A percentile compares a stretch with the other conserved stretches of the same genome.
Evolutionary conservation across 2,113 vertebrate species (phyloP).

Genomic region (Cisticola juncidis): DNA sequence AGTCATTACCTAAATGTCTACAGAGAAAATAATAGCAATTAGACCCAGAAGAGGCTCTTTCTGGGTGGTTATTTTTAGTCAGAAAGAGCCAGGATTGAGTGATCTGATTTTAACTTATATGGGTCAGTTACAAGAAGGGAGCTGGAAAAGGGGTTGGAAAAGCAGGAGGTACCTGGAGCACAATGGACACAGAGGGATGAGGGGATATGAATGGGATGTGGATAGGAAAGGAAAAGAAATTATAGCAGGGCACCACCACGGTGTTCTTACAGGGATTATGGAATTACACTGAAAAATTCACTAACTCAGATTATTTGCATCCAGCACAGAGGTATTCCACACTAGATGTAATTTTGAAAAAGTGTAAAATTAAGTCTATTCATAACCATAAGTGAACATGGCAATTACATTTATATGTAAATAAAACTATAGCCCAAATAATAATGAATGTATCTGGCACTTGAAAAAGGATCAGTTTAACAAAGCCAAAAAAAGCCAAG

Average conservation of each 20-base stretch:
- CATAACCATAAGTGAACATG: neutral
- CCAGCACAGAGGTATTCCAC: neutral
- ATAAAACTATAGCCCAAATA: neutral
- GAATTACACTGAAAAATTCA: neutral
- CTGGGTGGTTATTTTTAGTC: conserved; percentile 18
- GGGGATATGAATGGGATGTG: neutral
- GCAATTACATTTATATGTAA: neutral
- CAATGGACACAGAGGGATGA: neutral
- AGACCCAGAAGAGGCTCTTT: neutral
- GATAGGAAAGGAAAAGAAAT: neutral
- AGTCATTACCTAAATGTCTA: conserved; percentile 9
- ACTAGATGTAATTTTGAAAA: neutral
- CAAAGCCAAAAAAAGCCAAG: neutral
- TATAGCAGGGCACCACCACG: neutral
- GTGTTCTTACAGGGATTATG: neutral
- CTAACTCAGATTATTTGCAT: neutral
- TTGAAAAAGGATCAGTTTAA: neutral
- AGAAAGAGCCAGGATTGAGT: neutral
- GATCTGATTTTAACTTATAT: neutral
- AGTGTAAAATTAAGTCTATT: neutral
- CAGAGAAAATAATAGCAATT: conserved; percentile 29
- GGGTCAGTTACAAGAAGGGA: neutral
- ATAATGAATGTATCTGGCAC: neutral
- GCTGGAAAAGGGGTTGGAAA: neutral
- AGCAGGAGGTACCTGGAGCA: conserved; percentile 10